phyloP scores from a whole-genome alignment of 2,113 vertebrate species.

The Argyrosomus japonicus region DNA sequence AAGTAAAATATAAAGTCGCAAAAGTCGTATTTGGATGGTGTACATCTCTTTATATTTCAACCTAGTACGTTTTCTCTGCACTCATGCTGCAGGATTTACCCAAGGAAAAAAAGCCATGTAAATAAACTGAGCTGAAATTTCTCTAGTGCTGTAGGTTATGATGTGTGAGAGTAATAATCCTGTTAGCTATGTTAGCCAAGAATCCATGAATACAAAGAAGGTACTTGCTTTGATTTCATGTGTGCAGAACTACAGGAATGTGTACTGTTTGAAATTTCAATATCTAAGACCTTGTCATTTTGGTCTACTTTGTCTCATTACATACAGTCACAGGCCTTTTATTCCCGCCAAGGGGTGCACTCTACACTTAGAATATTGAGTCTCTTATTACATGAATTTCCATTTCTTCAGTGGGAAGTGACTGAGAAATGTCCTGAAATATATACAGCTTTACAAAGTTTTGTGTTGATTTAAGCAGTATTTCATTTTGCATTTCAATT shows the following conservation, averaged over 20 bases:
- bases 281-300: constrained; percentile 68
- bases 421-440: constrained; percentile 26
- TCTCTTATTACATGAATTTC: constrained; percentile 53
- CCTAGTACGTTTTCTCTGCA: constrained; percentile 1
- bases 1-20: background rate
- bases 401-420: constrained; percentile 42
- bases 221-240: constrained; percentile 65
- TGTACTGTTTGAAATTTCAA: constrained; percentile 64
- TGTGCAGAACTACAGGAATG: constrained; percentile 46
- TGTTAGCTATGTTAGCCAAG: constrained; percentile 65
- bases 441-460: constrained; percentile 19
- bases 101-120: constrained; percentile 58
- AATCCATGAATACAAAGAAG: constrained; percentile 75
- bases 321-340: constrained; percentile 47
- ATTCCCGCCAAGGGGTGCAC: constrained; percentile 36
- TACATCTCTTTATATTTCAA: background rate
- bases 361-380: constrained; percentile 56
- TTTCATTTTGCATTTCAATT: constrained; percentile 37
- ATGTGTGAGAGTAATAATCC: constrained; percentile 71
- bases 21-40: background rate
- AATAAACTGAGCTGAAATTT: constrained; percentile 51
- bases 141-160: constrained; percentile 52
- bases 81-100: constrained; percentile 36
- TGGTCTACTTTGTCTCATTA: constrained; percentile 66
- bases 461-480: background rate